phyloP scores from a whole-genome alignment of 2,113 vertebrate species.

The Pristiophorus japonicus region DNA sequence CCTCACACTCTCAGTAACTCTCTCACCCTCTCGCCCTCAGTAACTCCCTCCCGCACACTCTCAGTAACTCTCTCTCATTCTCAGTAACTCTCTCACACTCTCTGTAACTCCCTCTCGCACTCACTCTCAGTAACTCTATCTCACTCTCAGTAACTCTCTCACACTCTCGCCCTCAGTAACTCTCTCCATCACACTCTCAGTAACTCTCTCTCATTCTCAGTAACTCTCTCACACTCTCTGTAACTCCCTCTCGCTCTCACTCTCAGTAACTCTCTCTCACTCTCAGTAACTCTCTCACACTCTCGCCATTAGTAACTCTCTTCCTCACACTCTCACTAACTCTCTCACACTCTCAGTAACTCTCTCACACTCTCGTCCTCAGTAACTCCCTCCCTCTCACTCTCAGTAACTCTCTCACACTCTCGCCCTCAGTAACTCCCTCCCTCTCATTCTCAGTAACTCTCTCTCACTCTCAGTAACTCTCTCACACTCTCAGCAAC shows the following conservation, averaged over 20 bases:
- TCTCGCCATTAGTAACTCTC: not conserved
- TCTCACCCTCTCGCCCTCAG: no score
- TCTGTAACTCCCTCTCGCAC: not conserved
- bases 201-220: not conserved
- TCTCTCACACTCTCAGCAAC: no score
- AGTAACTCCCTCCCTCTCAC: no score
- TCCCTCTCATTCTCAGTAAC: no score
- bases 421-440: not conserved
- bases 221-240: not conserved
- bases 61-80: not conserved
- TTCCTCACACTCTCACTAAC: not conserved
- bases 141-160: not conserved
- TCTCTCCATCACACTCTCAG: no score
- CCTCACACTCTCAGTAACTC: not conserved
- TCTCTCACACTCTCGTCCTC: not conserved
- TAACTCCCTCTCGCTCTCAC: no score
- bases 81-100: not conserved
- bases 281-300: not conserved
- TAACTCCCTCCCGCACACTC: no score
- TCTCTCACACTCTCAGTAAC: not conserved
- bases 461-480: not conserved
- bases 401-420: no score
- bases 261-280: no score
- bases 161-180: no score
- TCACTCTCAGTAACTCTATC: not conserved